These are phyloP conservation scores for Salvelinus sp. DNA, from an alignment of 2,113 vertebrate species.

Conservation along the genomic window DNA sequence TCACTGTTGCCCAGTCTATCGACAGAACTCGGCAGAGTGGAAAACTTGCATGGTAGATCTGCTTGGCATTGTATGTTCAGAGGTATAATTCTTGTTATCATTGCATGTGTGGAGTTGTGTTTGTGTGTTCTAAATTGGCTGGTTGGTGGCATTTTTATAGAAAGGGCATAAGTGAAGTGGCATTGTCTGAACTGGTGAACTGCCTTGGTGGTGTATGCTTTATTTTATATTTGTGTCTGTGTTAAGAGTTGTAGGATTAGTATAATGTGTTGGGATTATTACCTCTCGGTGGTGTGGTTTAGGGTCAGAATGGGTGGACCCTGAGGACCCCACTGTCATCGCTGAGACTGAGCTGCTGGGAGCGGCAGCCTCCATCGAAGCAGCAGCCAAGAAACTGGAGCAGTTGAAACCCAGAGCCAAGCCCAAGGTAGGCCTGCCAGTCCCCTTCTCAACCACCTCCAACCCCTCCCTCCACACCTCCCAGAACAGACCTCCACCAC, in stretches of 20 bases:
- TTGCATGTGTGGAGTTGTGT: background rate
- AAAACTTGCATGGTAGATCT: background rate
- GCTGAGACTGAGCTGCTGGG: constrained; percentile 95
- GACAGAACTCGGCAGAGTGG: background rate
- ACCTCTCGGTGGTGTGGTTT: constrained; percentile 38
- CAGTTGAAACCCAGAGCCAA: constrained; percentile 97
- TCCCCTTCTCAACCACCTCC: constrained; percentile 11
- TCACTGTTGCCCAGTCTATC: background rate
- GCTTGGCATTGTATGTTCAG: no score
- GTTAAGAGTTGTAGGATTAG: background rate
- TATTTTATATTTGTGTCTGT: background rate
- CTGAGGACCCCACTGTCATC: constrained; percentile 95
- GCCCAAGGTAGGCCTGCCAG: constrained; percentile 82
- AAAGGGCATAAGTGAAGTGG: background rate
- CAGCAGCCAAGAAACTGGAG: constrained; percentile 97
- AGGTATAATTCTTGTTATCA: no score
- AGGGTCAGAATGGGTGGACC: constrained; percentile 96
- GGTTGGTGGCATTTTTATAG: no score
- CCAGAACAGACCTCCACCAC: no score
- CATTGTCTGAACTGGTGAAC: background rate
- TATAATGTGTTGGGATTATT: background rate
- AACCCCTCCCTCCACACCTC: background rate
- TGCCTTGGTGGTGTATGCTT: background rate
- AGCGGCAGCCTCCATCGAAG: constrained; percentile 96
- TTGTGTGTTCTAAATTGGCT: background rate